Evolutionary conservation across 2,113 vertebrate species (phyloP).

Genomic region (Protomyctophum bolini): DNA sequence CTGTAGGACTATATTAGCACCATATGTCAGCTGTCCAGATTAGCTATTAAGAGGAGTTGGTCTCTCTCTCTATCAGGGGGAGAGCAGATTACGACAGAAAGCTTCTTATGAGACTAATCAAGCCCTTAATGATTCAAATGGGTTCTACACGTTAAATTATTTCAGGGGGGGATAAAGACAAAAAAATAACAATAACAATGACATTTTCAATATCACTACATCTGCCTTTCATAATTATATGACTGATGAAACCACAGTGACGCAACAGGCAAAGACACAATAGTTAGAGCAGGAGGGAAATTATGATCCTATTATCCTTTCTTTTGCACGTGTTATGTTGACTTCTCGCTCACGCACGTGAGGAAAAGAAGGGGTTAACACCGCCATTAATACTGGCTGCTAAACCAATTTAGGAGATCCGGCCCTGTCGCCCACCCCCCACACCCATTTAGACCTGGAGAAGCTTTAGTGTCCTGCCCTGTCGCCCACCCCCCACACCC

Average conservation of each 20-base stretch:
- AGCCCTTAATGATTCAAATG: constrained; percentile 24
- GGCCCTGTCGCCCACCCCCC: not conserved
- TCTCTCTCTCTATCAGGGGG: constrained; percentile 44
- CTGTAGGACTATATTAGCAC: constrained; percentile 54
- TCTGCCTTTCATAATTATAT: not conserved
- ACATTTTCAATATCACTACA: not conserved
- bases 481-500: not conserved
- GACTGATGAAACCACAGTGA: not conserved
- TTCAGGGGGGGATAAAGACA: too few relatives aligned
- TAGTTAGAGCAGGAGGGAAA: not conserved
- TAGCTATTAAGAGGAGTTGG: constrained; percentile 48
- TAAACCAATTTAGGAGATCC: constrained; percentile 4
- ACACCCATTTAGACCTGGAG: not conserved
- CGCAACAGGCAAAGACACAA: not conserved
- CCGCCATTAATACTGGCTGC: not conserved
- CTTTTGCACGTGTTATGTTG: constrained; percentile 11
- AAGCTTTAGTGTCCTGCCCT: not conserved
- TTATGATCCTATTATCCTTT: constrained; percentile 19
- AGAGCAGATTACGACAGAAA: constrained; percentile 59
- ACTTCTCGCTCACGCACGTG: constrained; percentile 1
- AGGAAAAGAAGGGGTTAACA: not conserved
- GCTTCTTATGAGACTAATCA: constrained; percentile 66
- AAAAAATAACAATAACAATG: constrained; percentile 9
- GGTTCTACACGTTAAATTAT: too few relatives aligned
- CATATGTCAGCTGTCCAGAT: constrained; percentile 62